Conservation (phyloP, 1,140 invertebrate genomes). For the Drosophila sechellia region DNA sequence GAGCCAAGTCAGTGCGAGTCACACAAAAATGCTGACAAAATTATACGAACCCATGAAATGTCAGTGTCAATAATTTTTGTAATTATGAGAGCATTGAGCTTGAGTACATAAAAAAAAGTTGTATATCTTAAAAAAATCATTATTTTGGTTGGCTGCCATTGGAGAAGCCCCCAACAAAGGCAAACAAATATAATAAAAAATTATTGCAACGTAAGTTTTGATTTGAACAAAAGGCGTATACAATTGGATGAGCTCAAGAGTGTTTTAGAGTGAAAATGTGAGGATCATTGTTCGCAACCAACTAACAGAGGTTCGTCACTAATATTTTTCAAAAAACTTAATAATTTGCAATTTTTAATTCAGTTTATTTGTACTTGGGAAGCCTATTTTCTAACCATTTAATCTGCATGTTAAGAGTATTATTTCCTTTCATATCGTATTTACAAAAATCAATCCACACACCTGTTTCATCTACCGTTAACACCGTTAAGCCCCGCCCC, state of each 20-base stretch:
- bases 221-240: slow-evolving; percentile 49
- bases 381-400: too few relatives aligned
- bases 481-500: slow-evolving; percentile 17
- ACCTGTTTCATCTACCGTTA: slow-evolving; percentile 41
- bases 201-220: slow-evolving; percentile 66
- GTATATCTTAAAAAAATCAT: slow-evolving; percentile 20
- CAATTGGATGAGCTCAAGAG: slow-evolving; percentile 64
- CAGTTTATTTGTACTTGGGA: not conserved
- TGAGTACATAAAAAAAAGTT: slow-evolving; percentile 16
- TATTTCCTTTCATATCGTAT: not conserved
- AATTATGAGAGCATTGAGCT: slow-evolving; percentile 23
- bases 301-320: not conserved
- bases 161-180: slow-evolving; percentile 55
- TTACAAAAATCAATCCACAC: slow-evolving; percentile 29
- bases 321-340: not conserved
- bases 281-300: slow-evolving; percentile 9
- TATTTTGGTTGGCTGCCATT: slow-evolving; percentile 34
- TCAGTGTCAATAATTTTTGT: slow-evolving; percentile 48
- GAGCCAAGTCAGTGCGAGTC: slow-evolving; percentile 31
- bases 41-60: slow-evolving; percentile 38
- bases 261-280: slow-evolving; percentile 77
- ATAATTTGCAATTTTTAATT: too few relatives aligned
- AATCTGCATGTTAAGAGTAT: not conserved
- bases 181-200: slow-evolving; percentile 82
- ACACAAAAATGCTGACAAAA: slow-evolving; percentile 51